These are phyloP conservation scores for Lepidurus arcticus DNA, from an alignment of 1,140 invertebrate species.

Conservation along the genomic window DNA sequence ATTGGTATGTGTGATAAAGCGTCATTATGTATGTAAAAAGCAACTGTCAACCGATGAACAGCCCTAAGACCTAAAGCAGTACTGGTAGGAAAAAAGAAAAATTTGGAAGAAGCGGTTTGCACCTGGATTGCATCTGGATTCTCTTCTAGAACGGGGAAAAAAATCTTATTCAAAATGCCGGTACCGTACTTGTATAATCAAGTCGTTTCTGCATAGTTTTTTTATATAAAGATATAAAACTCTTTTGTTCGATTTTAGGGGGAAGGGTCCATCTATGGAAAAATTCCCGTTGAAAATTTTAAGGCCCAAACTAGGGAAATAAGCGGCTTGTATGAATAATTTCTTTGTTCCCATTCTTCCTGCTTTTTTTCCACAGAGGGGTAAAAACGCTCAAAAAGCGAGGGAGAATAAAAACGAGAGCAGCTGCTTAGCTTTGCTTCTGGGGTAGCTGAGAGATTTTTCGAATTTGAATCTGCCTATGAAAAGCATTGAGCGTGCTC, in stretches of 20 bases:
- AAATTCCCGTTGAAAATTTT: neutral
- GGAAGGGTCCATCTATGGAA: neutral
- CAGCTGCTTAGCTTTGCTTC: constrained; percentile 25
- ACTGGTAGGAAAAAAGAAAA: neutral
- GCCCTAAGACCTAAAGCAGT: neutral
- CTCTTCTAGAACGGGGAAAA: neutral
- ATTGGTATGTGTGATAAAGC: neutral
- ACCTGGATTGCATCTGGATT: constrained; percentile 18
- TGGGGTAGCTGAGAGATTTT: neutral
- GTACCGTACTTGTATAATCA: neutral
- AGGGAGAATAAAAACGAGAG: constrained; percentile 27
- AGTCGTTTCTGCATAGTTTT: neutral
- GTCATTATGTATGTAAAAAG: neutral
- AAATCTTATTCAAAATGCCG: constrained; percentile 5
- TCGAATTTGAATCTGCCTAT: constrained; percentile 14
- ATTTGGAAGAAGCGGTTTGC: neutral
- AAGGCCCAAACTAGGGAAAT: constrained; percentile 12
- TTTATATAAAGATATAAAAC: neutral
- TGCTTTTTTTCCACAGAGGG: constrained; percentile 27
- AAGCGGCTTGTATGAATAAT: constrained; percentile 24
- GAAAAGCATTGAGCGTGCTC: constrained; percentile 11
- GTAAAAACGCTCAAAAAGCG: constrained; percentile 13
- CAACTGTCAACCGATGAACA: neutral
- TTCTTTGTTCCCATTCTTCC: constrained; percentile 12
- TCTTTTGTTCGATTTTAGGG: constrained; percentile 5